Evolutionary conservation across 2,888 invertebrate genomes (phyloP).

Genomic region (Rutpela maculata): DNA sequence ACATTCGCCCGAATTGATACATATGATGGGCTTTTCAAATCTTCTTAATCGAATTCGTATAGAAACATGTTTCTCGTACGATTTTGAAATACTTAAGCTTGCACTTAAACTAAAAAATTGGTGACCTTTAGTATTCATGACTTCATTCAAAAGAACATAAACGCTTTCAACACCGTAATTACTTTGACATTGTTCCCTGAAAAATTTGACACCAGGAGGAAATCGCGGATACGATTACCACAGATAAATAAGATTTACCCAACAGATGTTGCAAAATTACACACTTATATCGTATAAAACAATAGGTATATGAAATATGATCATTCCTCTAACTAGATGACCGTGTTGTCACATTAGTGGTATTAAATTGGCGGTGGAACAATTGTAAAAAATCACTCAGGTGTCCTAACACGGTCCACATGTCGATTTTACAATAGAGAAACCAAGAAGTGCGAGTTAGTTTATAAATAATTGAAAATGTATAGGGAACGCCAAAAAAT

Average conservation of each 20-base stretch:
- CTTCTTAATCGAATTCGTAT: too few species aligned
- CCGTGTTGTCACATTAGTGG: slow-evolving; percentile 35
- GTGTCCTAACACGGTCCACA: slow-evolving; percentile 65
- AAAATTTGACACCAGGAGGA: neutral
- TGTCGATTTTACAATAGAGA: slow-evolving; percentile 60
- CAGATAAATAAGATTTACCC: slow-evolving; percentile 24
- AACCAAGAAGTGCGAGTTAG: slow-evolving; percentile 46
- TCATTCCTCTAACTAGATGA: slow-evolving; percentile 30
- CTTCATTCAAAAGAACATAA: neutral
- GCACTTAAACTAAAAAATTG: neutral
- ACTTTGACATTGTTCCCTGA: slow-evolving; percentile 24
- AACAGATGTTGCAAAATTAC: slow-evolving; percentile 26
- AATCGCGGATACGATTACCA: neutral
- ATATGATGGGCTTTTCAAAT: too few species aligned
- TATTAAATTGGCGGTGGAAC: slow-evolving; percentile 33
- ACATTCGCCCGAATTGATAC: too few species aligned
- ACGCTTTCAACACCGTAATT: slow-evolving; percentile 10
- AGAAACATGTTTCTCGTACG: too few species aligned
- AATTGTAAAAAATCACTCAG: slow-evolving; percentile 45
- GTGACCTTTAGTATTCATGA: neutral
- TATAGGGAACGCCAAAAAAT: slow-evolving; percentile 17
- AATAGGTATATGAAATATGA: slow-evolving; percentile 26
- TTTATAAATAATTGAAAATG: neutral
- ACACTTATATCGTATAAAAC: slow-evolving; percentile 1
- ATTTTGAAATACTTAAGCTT: too few species aligned